Percentiles rank a stretch among this genome's conserved stretches.
phyloP scores from a whole-genome alignment of 2,113 vertebrate species.

The Cyanoramphus novaezelandiae region DNA sequence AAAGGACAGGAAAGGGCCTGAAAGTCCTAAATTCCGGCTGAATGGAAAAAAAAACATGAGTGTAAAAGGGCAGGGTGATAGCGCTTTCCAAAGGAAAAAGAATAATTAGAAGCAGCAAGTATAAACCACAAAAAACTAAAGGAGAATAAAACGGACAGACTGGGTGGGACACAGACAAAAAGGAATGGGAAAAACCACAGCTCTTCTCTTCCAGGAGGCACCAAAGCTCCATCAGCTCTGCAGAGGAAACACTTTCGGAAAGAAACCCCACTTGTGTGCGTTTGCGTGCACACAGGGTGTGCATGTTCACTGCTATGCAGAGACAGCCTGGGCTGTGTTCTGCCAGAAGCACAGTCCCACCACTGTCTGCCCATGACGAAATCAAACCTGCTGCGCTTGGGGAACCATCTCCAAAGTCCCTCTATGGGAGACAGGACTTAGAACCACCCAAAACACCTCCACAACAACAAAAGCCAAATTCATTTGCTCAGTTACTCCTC shows the following conservation, averaged over 20 bases:
- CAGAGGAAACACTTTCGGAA: not conserved
- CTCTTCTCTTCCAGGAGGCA: conserved; percentile 21
- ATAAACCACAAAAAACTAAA: conserved; percentile 17
- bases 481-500: not conserved
- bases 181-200: conserved; percentile 6
- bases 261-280: not conserved
- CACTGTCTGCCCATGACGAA: not conserved
- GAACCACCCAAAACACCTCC: not conserved
- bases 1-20: not conserved
- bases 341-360: not conserved
- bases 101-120: conserved; percentile 29
- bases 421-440: rapidly evolving
- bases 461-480: not conserved
- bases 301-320: not conserved
- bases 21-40: not conserved
- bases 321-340: not conserved
- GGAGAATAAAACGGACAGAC: not conserved
- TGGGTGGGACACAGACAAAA: not conserved
- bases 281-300: not conserved
- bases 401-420: not conserved
- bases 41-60: not conserved
- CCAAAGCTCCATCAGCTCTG: not conserved
- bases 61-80: not conserved
- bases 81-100: not conserved
- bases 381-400: not conserved